Evolutionary conservation across 2,888 invertebrate species (phyloP).

Genomic region (Anarsia innoxiella): DNA sequence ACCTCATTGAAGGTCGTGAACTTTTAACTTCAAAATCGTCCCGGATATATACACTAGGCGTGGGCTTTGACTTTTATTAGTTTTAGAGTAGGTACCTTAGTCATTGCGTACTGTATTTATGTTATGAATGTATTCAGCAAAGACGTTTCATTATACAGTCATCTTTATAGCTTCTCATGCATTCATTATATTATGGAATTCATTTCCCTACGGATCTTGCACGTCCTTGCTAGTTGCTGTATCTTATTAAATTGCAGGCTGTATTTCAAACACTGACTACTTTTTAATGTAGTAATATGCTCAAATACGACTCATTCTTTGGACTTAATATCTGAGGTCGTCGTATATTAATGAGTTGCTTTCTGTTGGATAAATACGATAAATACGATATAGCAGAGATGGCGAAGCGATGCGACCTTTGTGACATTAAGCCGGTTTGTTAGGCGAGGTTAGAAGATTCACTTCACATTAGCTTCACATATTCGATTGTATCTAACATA

Average conservation of each 20-base stretch:
- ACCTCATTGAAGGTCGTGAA: background rate
- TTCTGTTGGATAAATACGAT: too few relatives aligned
- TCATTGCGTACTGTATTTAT: background rate
- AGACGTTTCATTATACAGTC: constrained; percentile 19
- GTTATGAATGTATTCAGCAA: constrained; percentile 3
- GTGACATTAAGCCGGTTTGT: too few relatives aligned
- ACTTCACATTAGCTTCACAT: too few relatives aligned
- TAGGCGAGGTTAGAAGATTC: too few relatives aligned
- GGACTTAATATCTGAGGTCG: constrained; percentile 18
- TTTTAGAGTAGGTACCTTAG: background rate
- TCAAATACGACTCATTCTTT: too few relatives aligned
- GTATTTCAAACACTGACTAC: too few relatives aligned
- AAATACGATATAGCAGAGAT: too few relatives aligned
- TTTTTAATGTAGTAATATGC: too few relatives aligned
- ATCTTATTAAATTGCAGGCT: too few relatives aligned
- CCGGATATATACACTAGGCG: background rate
- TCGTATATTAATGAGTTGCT: constrained; percentile 15
- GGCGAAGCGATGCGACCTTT: too few relatives aligned
- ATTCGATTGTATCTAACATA: too few relatives aligned
- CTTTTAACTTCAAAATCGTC: background rate
- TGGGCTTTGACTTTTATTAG: background rate
- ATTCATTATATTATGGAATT: constrained; percentile 24
- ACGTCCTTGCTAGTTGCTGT: constrained; percentile 28
- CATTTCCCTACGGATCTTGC: constrained; percentile 32
- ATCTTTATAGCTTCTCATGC: constrained; percentile 20